Evolutionary conservation across 2,888 invertebrate species (phyloP).

Genomic region (Piscicola geometra): DNA sequence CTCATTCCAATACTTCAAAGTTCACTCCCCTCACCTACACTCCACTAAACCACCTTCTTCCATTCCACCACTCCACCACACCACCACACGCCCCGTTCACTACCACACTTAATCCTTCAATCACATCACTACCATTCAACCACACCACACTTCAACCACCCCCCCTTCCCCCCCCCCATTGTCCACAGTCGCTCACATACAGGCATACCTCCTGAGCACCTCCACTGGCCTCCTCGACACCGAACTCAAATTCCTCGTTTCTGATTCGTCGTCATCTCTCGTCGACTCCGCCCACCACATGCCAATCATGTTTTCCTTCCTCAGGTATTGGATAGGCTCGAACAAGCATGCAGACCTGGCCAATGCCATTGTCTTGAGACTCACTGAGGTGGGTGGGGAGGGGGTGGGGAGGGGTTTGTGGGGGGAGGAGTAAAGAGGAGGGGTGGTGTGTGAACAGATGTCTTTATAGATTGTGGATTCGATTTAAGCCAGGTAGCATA

Average conservation of each 20-base stretch:
- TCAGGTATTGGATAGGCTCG: neutral
- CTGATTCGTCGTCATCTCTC: neutral
- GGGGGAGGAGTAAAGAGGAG: too few species aligned
- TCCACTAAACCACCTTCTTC: neutral
- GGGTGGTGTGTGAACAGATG: too few species aligned
- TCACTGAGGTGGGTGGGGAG: conserved; percentile 1
- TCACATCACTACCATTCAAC: neutral
- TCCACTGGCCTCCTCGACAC: conserved; percentile 3
- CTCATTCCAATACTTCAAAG: too few species aligned
- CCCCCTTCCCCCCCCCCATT: neutral
- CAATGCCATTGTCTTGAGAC: conserved; percentile 14
- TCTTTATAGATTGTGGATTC: too few species aligned
- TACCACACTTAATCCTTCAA: neutral
- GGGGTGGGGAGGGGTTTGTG: too few species aligned
- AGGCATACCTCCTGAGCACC: conserved; percentile 1
- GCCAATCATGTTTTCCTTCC: neutral
- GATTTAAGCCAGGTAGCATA: too few species aligned
- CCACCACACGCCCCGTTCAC: neutral
- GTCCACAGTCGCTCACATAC: conserved; percentile 5
- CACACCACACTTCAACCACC: too few species aligned
- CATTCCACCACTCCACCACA: neutral
- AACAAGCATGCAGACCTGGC: conserved; percentile 26
- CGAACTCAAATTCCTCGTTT: conserved; percentile 10
- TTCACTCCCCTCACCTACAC: neutral
- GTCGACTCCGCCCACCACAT: neutral